Conservation (phyloP, 2,888 invertebrate species). For the Baccha elongata region DNA sequence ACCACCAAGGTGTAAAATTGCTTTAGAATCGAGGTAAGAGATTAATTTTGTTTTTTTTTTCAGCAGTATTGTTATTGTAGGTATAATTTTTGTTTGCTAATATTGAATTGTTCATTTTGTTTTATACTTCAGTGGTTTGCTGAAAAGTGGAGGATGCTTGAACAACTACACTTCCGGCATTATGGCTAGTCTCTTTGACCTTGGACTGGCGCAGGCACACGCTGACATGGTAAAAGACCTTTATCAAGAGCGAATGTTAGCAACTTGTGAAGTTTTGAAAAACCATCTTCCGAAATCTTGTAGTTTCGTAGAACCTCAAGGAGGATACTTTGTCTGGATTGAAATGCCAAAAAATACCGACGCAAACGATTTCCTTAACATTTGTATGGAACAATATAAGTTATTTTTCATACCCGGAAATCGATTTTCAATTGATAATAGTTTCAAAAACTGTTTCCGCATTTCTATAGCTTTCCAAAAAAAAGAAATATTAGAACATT, state of each 20-base stretch:
- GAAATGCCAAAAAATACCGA: slow-evolving; percentile 82
- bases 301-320: slow-evolving; percentile 81
- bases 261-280: slow-evolving; percentile 81
- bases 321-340: slow-evolving; percentile 87
- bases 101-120: not conserved
- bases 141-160: slow-evolving; percentile 85
- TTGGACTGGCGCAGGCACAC: slow-evolving; percentile 83
- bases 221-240: slow-evolving; percentile 80
- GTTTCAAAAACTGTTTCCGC: slow-evolving; percentile 82
- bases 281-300: slow-evolving; percentile 82
- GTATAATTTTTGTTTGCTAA: not conserved
- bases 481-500: slow-evolving; percentile 79
- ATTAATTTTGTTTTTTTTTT: not conserved
- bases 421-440: slow-evolving; percentile 81
- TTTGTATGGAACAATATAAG: slow-evolving; percentile 81
- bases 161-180: slow-evolving; percentile 85
- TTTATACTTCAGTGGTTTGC: slow-evolving; percentile 82
- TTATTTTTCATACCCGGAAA: slow-evolving; percentile 82
- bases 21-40: slow-evolving; percentile 79
- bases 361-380: slow-evolving; percentile 81
- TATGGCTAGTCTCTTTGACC: slow-evolving; percentile 83
- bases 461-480: slow-evolving; percentile 83
- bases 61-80: not conserved
- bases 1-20: slow-evolving; percentile 81
- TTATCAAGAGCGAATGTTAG: slow-evolving; percentile 83